Conservation (phyloP, 2,797 vertebrate species). For the Nannoperca australis region DNA sequence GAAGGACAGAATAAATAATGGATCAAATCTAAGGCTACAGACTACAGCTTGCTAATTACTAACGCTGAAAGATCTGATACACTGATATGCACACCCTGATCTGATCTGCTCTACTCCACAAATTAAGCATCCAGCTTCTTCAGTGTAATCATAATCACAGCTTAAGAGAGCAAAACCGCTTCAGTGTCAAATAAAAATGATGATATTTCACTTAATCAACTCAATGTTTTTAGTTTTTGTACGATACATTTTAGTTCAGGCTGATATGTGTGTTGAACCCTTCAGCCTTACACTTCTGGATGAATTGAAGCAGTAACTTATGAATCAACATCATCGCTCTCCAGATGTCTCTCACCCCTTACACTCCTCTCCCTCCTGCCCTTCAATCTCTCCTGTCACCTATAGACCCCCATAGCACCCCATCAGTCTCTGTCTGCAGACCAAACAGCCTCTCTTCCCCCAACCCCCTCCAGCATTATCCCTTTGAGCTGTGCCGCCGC, state of each 20-base stretch:
- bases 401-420: conserved; percentile 47
- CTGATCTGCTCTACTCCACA: conserved; percentile 35
- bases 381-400: conserved; percentile 73
- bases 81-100: not conserved
- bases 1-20: not conserved
- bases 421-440: conserved; percentile 72
- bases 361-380: conserved; percentile 39
- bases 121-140: conserved; percentile 42
- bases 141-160: conserved; percentile 48
- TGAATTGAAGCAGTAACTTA: conserved; percentile 10
- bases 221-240: conserved; percentile 16
- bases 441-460: conserved; percentile 46
- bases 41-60: not conserved
- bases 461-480: conserved; percentile 59
- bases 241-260: not conserved
- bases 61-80: not conserved
- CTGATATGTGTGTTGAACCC: not conserved
- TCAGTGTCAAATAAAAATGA: conserved; percentile 53
- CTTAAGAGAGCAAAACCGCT: conserved; percentile 60
- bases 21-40: not conserved
- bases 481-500: conserved; percentile 75
- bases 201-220: conserved; percentile 28
- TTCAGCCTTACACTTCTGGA: not conserved
- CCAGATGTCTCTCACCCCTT: conserved; percentile 72
- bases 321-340: conserved; percentile 64